Conservation (phyloP, 1,140 invertebrate species). For the Galendromus occidentalis region DNA sequence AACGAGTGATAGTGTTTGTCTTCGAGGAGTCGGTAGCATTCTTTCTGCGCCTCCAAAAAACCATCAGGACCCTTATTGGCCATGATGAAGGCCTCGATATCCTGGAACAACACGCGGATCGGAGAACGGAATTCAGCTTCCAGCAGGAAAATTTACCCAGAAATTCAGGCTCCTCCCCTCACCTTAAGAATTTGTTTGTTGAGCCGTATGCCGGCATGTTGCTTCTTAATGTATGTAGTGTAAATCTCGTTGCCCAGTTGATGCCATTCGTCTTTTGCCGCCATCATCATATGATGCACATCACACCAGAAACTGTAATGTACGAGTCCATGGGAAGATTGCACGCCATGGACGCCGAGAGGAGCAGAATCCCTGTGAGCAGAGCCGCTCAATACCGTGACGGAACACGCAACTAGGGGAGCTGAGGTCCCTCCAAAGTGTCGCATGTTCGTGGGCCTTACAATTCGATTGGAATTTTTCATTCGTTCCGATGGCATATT, state of each 20-base stretch:
- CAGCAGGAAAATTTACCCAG: neutral
- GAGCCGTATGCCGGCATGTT: conserved; percentile 53
- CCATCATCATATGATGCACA: conserved; percentile 58
- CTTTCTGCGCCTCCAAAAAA: conserved; percentile 63
- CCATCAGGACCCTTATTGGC: conserved; percentile 70
- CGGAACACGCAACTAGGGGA: too few species aligned
- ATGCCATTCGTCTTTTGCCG: conserved; percentile 51
- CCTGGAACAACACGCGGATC: conserved; percentile 32
- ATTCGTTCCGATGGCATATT: too few species aligned
- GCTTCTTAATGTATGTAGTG: conserved; percentile 59
- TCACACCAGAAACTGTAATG: conserved; percentile 49
- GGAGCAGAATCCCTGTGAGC: too few species aligned
- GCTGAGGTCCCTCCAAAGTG: too few species aligned
- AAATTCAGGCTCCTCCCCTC: conserved; percentile 15
- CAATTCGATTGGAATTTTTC: too few species aligned
- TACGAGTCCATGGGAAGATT: too few species aligned
- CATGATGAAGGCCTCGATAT: conserved; percentile 64
- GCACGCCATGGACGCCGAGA: too few species aligned
- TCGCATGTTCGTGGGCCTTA: too few species aligned
- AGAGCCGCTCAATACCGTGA: too few species aligned
- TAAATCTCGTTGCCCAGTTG: conserved; percentile 73
- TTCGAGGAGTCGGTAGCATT: conserved; percentile 52
- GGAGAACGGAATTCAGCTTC: neutral
- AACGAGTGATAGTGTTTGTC: conserved; percentile 74
- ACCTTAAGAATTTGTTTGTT: conserved; percentile 34